Evolutionary conservation across 2,888 invertebrate genomes (phyloP).

Genomic region (Epinotia demarniana): DNA sequence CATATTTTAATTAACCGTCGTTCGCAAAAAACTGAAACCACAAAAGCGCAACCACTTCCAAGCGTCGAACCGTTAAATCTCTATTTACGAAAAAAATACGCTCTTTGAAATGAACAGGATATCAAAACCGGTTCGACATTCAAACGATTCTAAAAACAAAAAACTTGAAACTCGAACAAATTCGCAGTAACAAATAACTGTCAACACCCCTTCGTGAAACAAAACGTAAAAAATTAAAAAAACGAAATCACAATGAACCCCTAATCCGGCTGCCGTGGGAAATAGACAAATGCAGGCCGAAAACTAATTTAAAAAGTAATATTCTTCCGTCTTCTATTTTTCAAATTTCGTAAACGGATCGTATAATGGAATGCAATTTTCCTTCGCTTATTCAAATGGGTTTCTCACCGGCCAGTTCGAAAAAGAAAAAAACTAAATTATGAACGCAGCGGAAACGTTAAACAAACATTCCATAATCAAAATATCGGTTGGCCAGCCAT

Average conservation of each 20-base stretch:
- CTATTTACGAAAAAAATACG: conserved; percentile 69
- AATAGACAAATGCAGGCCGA: conserved; percentile 81
- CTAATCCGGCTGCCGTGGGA: conserved; percentile 82
- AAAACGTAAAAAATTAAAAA: conserved; percentile 79
- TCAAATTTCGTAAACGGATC: conserved; percentile 54
- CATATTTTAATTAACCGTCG: conserved; percentile 81
- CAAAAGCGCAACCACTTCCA: conserved; percentile 73
- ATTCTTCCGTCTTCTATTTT: conserved; percentile 77
- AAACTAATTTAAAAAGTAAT: conserved; percentile 84
- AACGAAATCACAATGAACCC: conserved; percentile 74
- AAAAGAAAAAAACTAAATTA: conserved; percentile 35
- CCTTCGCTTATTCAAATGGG: conserved; percentile 41
- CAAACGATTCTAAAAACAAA: conserved; percentile 77
- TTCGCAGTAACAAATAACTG: conserved; percentile 82
- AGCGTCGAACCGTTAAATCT: conserved; percentile 81
- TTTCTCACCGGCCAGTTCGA: conserved; percentile 34
- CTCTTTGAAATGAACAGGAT: conserved; percentile 69
- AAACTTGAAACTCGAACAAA: conserved; percentile 71
- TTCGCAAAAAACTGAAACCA: conserved; percentile 71
- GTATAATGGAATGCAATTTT: conserved; percentile 44
- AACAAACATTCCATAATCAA: conserved; percentile 57
- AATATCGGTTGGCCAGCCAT: conserved; percentile 67
- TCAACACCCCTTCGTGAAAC: conserved; percentile 84
- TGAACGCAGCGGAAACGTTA: conserved; percentile 37
- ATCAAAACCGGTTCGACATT: conserved; percentile 78